A percentile compares a stretch with the other conserved stretches of the same genome.
Conservation (phyloP, 2,888 invertebrate species). For the Pyrrhia umbra region DNA sequence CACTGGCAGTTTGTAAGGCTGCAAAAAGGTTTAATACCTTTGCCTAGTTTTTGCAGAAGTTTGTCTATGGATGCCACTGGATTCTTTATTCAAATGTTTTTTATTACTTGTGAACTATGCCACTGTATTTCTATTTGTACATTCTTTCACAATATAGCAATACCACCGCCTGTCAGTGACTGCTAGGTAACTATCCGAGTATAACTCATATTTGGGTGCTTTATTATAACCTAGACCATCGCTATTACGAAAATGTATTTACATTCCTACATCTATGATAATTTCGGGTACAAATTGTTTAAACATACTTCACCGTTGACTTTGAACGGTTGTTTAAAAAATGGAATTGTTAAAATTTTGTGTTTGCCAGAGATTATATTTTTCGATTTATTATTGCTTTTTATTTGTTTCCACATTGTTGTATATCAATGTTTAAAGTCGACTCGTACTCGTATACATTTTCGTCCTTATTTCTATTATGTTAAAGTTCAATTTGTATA, state of each 20-base stretch:
- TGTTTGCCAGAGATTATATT: slow-evolving; percentile 87
- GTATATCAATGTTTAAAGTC: slow-evolving; percentile 64
- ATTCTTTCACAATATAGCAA: slow-evolving; percentile 16
- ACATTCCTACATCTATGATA: slow-evolving; percentile 82
- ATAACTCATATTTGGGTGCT: slow-evolving; percentile 80
- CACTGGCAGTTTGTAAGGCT: slow-evolving; percentile 69
- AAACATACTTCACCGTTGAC: slow-evolving; percentile 43
- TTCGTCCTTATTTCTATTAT: slow-evolving; percentile 42
- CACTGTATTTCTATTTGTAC: slow-evolving; percentile 31
- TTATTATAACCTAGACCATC: slow-evolving; percentile 71
- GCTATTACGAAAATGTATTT: slow-evolving; percentile 70
- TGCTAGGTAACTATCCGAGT: slow-evolving; percentile 55
- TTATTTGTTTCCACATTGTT: slow-evolving; percentile 79
- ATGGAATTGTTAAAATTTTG: slow-evolving; percentile 86
- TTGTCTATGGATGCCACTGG: slow-evolving; percentile 56
- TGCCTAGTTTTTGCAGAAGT: slow-evolving; percentile 27
- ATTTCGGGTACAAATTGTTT: slow-evolving; percentile 74
- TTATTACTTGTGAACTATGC: slow-evolving; percentile 25
- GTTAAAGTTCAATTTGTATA: slow-evolving; percentile 51
- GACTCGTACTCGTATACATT: slow-evolving; percentile 45
- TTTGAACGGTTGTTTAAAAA: slow-evolving; percentile 62
- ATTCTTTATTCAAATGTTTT: slow-evolving; percentile 47
- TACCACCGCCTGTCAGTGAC: slow-evolving; percentile 64
- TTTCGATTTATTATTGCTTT: slow-evolving; percentile 86
- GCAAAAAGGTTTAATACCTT: slow-evolving; percentile 44